Conservation (phyloP, 2,797 vertebrate genomes). For the Paedocypris micromegethes region DNA sequence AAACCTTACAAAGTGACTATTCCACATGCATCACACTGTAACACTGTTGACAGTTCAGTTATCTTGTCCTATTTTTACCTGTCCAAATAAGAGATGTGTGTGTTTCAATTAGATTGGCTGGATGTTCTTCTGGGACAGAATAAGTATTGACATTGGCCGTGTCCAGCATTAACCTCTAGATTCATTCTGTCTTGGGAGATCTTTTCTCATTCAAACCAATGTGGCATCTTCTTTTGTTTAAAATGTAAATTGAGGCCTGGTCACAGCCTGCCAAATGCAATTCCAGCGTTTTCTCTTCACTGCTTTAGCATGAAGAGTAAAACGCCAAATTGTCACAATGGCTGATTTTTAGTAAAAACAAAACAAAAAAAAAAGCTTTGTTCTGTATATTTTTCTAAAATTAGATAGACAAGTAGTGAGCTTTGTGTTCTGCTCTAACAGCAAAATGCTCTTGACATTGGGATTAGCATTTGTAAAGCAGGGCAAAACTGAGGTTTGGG, state of each 20-base stretch:
- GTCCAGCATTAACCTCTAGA: slow-evolving; percentile 43
- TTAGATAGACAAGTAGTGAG: slow-evolving; percentile 16
- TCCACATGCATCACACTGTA: slow-evolving; percentile 13
- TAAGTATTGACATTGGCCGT: slow-evolving; percentile 31
- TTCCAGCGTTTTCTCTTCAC: slow-evolving; percentile 10
- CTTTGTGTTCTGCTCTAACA: slow-evolving; percentile 25
- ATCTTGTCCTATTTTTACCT: slow-evolving; percentile 20
- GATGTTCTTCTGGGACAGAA: slow-evolving; percentile 32
- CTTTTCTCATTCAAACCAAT: slow-evolving; percentile 10
- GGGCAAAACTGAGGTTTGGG: background rate
- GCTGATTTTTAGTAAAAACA: background rate
- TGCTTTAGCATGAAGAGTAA: slow-evolving; percentile 16
- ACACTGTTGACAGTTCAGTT: slow-evolving; percentile 15
- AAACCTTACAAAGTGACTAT: slow-evolving; percentile 6
- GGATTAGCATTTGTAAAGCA: slow-evolving; percentile 10
- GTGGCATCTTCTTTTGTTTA: slow-evolving; percentile 9
- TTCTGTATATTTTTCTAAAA: slow-evolving; percentile 16
- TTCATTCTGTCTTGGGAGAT: slow-evolving; percentile 23
- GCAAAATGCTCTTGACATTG: slow-evolving; percentile 24
- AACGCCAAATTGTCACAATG: slow-evolving; percentile 3
- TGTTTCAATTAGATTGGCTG: slow-evolving; percentile 36
- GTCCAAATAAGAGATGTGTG: slow-evolving; percentile 22
- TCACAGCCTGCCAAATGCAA: slow-evolving; percentile 5
- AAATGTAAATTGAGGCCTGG: slow-evolving; percentile 13
- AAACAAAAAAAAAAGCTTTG: background rate